Percentiles rank a stretch among this genome's conserved stretches.
Conservation (phyloP, 2,888 invertebrate genomes). For the Folsomia manolachei region DNA sequence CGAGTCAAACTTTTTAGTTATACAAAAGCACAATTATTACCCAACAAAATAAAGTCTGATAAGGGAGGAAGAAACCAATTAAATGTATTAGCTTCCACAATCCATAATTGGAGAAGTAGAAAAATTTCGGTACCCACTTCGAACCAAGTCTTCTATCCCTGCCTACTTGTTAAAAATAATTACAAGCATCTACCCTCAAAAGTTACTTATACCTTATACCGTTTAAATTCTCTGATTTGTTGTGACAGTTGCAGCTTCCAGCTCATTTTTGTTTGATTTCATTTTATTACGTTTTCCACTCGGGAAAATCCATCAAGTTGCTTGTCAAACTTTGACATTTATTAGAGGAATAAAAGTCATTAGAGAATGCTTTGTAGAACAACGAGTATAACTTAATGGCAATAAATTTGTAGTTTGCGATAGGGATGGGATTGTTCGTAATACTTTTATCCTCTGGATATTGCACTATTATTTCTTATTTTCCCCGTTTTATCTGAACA, state of each 20-base stretch:
- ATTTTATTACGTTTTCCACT: background rate
- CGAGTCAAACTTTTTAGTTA: background rate
- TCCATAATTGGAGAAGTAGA: background rate
- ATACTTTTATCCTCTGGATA: too few relatives aligned
- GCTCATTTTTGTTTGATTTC: background rate
- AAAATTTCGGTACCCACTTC: background rate
- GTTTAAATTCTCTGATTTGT: too few relatives aligned
- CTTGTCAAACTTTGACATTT: slow-evolving; percentile 3
- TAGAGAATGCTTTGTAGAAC: background rate
- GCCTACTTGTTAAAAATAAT: slow-evolving; percentile 5
- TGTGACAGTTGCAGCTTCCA: too few relatives aligned
- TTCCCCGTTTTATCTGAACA: too few relatives aligned
- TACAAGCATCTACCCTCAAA: background rate
- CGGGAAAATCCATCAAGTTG: background rate
- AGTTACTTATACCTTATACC: too few relatives aligned
- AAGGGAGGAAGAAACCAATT: slow-evolving; percentile 5
- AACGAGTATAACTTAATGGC: background rate
- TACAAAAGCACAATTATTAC: background rate
- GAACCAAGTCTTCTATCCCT: too few relatives aligned
- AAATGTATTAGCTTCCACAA: slow-evolving; percentile 4
- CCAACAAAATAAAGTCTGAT: background rate
- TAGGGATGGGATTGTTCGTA: too few relatives aligned
- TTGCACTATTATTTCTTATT: too few relatives aligned
- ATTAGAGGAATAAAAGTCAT: background rate
- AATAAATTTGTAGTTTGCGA: background rate